Conservation (phyloP, 37 sponge, comb jelly and placozoan species). For the Chondrilla cf. caribensis region DNA sequence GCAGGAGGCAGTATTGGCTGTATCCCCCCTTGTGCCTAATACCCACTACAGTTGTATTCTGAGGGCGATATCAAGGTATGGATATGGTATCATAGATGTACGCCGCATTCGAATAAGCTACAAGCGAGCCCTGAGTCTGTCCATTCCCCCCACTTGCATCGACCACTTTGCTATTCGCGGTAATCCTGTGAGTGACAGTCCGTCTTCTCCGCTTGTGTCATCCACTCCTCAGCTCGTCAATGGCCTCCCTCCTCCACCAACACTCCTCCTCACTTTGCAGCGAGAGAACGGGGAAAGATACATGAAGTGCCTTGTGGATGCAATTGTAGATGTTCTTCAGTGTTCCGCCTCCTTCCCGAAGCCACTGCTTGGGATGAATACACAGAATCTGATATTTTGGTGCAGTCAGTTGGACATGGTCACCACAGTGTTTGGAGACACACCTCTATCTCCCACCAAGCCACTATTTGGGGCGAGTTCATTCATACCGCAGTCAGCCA, state of each 20-base stretch:
- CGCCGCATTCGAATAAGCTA: slow-evolving; percentile 57
- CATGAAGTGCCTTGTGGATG: neutral
- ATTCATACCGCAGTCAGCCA: neutral
- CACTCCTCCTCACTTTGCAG: slow-evolving; percentile 50
- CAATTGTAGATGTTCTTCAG: neutral
- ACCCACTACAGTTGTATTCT: slow-evolving; percentile 46
- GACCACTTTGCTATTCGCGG: slow-evolving; percentile 47
- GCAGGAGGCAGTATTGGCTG: slow-evolving; percentile 34
- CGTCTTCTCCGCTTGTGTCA: slow-evolving; percentile 20
- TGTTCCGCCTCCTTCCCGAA: neutral
- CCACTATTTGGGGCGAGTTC: neutral
- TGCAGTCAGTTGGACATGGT: neutral
- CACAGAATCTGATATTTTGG: neutral
- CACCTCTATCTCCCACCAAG: neutral
- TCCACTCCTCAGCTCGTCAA: slow-evolving; percentile 6
- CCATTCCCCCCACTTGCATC: slow-evolving; percentile 28
- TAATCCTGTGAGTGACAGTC: slow-evolving; percentile 30
- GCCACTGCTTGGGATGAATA: neutral
- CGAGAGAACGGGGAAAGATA: neutral
- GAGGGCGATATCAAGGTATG: slow-evolving; percentile 26
- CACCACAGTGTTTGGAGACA: neutral
- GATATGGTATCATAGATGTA: slow-evolving; percentile 53
- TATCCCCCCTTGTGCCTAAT: slow-evolving; percentile 48
- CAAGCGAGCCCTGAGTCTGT: slow-evolving; percentile 44
- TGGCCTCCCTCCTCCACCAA: slow-evolving; percentile 38